Base-by-base conservation (phyloP, 1,140 invertebrate species). In the Monomorium pharaonis region DNA sequence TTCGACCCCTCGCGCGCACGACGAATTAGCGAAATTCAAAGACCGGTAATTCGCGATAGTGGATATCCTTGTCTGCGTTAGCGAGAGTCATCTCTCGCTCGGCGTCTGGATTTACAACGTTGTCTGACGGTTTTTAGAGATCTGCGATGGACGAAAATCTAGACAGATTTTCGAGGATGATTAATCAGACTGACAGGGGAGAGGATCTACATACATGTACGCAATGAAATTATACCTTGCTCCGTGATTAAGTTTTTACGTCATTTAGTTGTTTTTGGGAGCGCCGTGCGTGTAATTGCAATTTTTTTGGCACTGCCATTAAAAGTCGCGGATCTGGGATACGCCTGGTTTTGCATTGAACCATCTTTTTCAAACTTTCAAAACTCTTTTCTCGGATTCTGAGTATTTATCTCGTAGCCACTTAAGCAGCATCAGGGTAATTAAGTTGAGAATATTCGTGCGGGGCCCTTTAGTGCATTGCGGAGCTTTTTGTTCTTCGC, bases 361-460 rank as follows among this genome's bases (percentile, higher is more conserved):
- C n/a, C 21, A 10, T 0, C 56, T 60, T 47, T 44, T 14, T n/a
- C 12, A 18, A 12, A 21, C 14, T 47, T 47, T 7, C 62, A 18
- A 7, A 44, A 62, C 21, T 84, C 44, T 37, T 51, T 77, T 27
- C n/a, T 83, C 14, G n/a, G n/a, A 60, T 83, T 33, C 5, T 21
- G 24, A 81, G 65, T 83, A 74, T 24, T 72, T 83, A 83, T 83
- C 24, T 58, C 27, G 42, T 65, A 72, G 33, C 67, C 27, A 30
- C 56, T 83, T 72, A 58, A 81, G 65, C 76, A 10, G 24, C 60
- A 56, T 81, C 78, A 47, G 77, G 84, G 88, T 94, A 94, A 94
- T 94, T 94, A 94, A 93, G 93, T 92, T 93, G 92, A 92, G 93
- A 93, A 92, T 86, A 92, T 88, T 89, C 63, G 86, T 72, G 77